Evolutionary conservation across 2,797 vertebrate genomes (phyloP).

Genomic region (Hephaestus fuliginosus): DNA sequence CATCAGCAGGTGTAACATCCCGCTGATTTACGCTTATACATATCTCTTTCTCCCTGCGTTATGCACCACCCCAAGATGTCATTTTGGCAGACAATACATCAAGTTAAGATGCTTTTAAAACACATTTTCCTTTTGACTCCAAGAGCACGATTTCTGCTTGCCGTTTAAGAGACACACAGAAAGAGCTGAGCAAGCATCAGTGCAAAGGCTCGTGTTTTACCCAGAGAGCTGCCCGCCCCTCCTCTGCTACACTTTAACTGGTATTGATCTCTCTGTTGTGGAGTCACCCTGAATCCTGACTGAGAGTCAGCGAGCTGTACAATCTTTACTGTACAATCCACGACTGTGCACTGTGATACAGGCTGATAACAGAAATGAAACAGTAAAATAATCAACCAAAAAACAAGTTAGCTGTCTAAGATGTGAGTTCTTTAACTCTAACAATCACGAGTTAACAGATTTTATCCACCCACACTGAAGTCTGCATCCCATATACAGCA

Average conservation of each 20-base stretch:
- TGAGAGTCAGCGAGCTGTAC: conserved; percentile 42
- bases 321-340: conserved; percentile 20
- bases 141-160: conserved; percentile 21
- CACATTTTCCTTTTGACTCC: conserved; percentile 4
- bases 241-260: conserved; percentile 68
- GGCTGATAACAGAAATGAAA: neutral
- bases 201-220: conserved; percentile 65
- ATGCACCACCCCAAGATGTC: neutral
- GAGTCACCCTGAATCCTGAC: conserved; percentile 62
- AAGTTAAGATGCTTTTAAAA: conserved; percentile 8
- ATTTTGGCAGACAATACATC: conserved; percentile 2
- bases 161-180: conserved; percentile 31
- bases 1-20: conserved; percentile 8
- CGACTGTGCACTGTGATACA: neutral
- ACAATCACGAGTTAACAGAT: neutral
- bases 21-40: neutral
- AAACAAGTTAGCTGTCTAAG: neutral
- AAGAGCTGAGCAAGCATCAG: conserved; percentile 76
- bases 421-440: neutral
- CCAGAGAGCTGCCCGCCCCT: conserved; percentile 46
- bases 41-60: neutral
- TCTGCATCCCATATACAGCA: neutral
- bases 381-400: neutral
- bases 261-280: conserved; percentile 71
- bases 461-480: conserved; percentile 1